phyloP scores from a whole-genome alignment of 2,888 invertebrate species.

The Deilephila elpenor region DNA sequence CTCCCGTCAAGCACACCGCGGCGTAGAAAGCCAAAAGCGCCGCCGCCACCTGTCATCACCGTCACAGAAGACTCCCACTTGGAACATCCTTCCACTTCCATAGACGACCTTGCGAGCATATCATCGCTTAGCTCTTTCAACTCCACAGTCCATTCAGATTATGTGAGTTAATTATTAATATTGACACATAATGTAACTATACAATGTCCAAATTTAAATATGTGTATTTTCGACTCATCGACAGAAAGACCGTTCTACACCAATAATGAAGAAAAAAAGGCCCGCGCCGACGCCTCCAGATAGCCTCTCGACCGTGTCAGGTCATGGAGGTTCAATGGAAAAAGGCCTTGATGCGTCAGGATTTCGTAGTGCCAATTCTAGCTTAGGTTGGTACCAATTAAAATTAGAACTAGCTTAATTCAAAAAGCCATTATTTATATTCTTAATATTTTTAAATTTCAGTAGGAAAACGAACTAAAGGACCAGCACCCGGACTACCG shows the following conservation, averaged over 20 bases:
- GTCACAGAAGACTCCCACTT: conserved; percentile 48
- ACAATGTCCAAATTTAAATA: neutral
- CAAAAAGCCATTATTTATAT: neutral
- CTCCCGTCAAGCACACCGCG: conserved; percentile 75
- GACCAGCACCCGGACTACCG: conserved; percentile 92
- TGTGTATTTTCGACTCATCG: neutral
- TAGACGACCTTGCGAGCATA: conserved; percentile 78
- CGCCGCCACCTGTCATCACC: conserved; percentile 82
- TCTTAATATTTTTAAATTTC: neutral
- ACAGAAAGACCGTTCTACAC: conserved; percentile 75
- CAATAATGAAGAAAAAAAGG: conserved; percentile 85
- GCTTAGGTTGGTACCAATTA: conserved; percentile 37
- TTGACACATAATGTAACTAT: neutral
- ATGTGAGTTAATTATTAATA: conserved; percentile 51
- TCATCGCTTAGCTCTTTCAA: conserved; percentile 77
- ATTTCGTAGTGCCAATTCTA: conserved; percentile 53
- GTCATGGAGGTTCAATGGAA: conserved; percentile 64
- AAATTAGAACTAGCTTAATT: conserved; percentile 2
- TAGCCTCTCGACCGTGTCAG: conserved; percentile 68
- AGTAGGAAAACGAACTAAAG: conserved; percentile 91
- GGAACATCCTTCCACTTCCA: conserved; percentile 61
- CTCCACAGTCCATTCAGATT: conserved; percentile 73
- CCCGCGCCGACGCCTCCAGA: conserved; percentile 88
- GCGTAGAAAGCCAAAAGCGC: conserved; percentile 88
- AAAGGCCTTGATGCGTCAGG: conserved; percentile 64